These are phyloP conservation scores for Brienomyrus brachyistius DNA, from an alignment of 2,113 vertebrate species.

Conservation along the genomic window DNA sequence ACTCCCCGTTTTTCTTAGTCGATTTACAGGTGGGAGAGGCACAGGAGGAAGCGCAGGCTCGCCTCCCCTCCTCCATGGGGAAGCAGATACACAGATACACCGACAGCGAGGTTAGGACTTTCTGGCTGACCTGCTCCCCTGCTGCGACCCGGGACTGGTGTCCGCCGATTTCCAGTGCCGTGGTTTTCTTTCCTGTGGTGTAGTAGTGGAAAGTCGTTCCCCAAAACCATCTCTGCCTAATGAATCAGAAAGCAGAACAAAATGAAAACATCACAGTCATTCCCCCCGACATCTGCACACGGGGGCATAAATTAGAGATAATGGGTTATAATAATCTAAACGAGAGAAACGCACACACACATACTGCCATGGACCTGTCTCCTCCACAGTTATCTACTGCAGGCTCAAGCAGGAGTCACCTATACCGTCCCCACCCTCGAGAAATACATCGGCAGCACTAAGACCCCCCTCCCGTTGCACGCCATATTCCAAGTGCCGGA, in stretches of 20 bases:
- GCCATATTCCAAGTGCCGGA: not conserved
- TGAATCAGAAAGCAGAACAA: conserved; percentile 19
- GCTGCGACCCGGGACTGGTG: not conserved
- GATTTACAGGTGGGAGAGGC: not conserved
- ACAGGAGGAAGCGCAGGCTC: not conserved
- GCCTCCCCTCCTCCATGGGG: not conserved
- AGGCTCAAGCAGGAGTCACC: not conserved
- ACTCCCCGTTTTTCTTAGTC: not conserved
- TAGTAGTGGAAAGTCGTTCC: not conserved
- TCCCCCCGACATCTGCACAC: not conserved
- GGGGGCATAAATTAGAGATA: conserved; percentile 32
- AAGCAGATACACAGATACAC: not conserved
- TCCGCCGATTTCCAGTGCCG: not conserved
- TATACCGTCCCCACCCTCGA: not conserved
- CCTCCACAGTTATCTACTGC: not conserved
- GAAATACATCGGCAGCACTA: not conserved
- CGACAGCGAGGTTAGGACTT: not conserved
- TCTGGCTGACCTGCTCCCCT: not conserved
- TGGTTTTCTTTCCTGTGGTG: not conserved
- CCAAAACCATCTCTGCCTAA: conserved; percentile 10
- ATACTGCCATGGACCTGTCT: not conserved
- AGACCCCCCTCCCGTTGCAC: not conserved
- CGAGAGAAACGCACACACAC: conserved; percentile 13
- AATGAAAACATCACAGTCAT: conserved; percentile 13
- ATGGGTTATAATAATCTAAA: conserved; percentile 29